Base-by-base conservation (phyloP, 92 coral and sea anemone species). In the Phenganax subtilis region DNA sequence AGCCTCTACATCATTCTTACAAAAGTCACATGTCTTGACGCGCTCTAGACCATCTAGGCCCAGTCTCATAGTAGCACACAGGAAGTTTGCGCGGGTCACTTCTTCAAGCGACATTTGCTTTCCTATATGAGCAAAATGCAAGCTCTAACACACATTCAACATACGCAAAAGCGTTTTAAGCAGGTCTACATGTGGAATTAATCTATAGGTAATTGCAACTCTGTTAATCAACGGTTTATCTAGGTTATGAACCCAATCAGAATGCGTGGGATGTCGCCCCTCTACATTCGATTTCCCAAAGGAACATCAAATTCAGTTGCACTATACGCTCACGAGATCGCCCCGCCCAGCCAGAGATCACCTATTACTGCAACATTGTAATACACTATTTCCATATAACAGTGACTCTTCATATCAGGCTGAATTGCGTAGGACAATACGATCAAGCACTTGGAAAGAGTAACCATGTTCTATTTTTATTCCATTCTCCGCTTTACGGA, bases 391-490 rank as follows among this genome's bases (percentile, higher is more conserved):
- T 68, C 54, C 16, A 68, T 30, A 30, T 29, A 37, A 30, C 47
- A 12, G 47, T 2, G 6, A 0, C 8, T 10, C 14, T 68, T 30
- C 52, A 30, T 7, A 29, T 68, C 47, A 37, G 47, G 53, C 52
- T 20, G 17, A 4, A 29, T 30, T 68, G 73, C 73, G 73, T 68
- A 68, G 73, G 73, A 68, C 37, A 10, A 1, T 3, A 12, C 17
- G n/a, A 68, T 68, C 73, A 68, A 68, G 73, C 73, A 68, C 14
- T 68, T 68, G 73, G 53, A 53, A 68, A 28, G 53, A 68, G 73
- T 12, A 17, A 37, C 20, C 16, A 68, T 68, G 73, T 68, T 68
- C 73, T 68, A 68, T 68, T 68, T 68, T 68, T 68, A 68, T 11
- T 68, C 20, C 52, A 10, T 6, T 30, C 16, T 30, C 47, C 73